Conservation (phyloP, 2,797 vertebrate species). For the Falco rusticolus region DNA sequence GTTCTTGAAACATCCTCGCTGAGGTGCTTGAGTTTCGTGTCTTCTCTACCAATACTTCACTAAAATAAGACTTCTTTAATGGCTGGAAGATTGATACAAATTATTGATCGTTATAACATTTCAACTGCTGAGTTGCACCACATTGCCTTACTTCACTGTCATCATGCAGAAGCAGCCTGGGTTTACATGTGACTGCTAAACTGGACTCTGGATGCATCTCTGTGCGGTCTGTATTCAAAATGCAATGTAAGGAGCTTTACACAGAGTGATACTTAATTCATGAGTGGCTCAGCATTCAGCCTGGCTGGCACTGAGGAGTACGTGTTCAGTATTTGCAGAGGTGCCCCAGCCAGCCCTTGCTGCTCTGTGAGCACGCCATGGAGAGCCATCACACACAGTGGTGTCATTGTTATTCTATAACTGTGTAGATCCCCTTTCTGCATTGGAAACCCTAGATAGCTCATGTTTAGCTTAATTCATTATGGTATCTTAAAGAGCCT, state of each 20-base stretch:
- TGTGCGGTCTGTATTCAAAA: neutral
- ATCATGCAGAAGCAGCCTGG: neutral
- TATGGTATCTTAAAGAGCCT: neutral
- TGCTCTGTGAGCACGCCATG: neutral
- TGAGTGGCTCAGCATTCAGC: neutral
- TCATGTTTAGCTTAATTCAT: neutral
- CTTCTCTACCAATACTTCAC: neutral
- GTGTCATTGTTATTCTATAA: neutral
- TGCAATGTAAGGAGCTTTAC: neutral
- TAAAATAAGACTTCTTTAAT: neutral
- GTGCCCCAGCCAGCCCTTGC: neutral
- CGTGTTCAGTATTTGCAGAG: neutral
- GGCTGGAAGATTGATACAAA: neutral
- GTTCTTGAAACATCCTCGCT: neutral
- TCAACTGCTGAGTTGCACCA: accelerated
- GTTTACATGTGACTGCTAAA: neutral
- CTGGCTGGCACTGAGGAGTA: neutral
- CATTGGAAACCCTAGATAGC: neutral
- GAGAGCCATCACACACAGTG: neutral
- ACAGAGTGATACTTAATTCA: neutral
- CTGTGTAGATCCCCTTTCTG: neutral
- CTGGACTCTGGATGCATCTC: neutral
- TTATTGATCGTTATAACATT: neutral
- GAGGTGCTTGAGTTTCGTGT: neutral
- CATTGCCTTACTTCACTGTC: neutral